A percentile compares a stretch with the other conserved stretches of the same genome.
Conservation (phyloP, 2,888 invertebrate species). For the Smittia sp. region DNA sequence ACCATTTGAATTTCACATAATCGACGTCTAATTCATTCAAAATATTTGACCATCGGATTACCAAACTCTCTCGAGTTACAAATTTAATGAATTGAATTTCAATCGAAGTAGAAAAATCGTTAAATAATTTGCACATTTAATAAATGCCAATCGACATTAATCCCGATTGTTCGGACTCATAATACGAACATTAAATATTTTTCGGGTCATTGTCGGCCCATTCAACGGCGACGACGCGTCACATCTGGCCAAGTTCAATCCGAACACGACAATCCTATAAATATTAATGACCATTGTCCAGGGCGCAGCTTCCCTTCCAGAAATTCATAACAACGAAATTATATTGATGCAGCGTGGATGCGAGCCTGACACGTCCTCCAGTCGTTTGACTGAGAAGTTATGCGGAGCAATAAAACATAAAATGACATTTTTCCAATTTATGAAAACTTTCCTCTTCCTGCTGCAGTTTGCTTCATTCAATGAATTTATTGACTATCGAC, state of each 20-base stretch:
- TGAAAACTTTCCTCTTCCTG: slow-evolving; percentile 27
- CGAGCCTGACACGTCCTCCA: slow-evolving; percentile 30
- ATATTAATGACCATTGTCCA: slow-evolving; percentile 40
- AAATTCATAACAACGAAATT: slow-evolving; percentile 5
- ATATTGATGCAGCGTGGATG: background rate
- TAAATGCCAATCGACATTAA: slow-evolving; percentile 13
- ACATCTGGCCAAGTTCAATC: slow-evolving; percentile 27
- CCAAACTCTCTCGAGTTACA: background rate
- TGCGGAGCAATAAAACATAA: slow-evolving; percentile 13
- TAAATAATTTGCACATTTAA: slow-evolving; percentile 11
- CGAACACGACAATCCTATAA: slow-evolving; percentile 5
- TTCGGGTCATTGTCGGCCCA: slow-evolving; percentile 39
- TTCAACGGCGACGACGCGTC: background rate
- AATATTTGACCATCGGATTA: slow-evolving; percentile 34
- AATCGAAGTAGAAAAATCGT: background rate
- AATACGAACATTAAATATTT: slow-evolving; percentile 37
- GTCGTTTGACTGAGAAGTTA: background rate
- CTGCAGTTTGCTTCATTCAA: background rate
- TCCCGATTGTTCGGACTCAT: background rate
- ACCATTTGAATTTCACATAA: slow-evolving; percentile 28
- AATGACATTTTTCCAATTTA: background rate
- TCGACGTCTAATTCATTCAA: slow-evolving; percentile 36
- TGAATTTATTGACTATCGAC: slow-evolving; percentile 41
- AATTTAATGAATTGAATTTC: background rate
- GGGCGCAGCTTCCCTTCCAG: background rate